Percentiles rank a stretch among this genome's conserved stretches.
Evolutionary conservation across 2,888 invertebrate species (phyloP).

Genomic region (Himalopsyche kuldschensis): DNA sequence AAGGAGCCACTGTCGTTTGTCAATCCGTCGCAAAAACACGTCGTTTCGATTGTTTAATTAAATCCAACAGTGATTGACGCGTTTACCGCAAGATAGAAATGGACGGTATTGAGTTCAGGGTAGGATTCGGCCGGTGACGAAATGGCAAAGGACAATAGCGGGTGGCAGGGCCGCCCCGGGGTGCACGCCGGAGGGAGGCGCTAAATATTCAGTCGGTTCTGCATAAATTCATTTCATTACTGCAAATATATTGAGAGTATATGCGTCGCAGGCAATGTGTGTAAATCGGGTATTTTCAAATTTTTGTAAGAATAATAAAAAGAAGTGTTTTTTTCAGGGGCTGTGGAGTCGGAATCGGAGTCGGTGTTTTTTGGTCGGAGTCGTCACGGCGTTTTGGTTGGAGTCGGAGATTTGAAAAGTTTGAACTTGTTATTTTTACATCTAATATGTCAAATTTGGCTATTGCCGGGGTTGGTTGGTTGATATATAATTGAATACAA

Average conservation of each 20-base stretch:
- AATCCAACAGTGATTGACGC: not conserved
- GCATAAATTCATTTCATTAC: constrained; percentile 36
- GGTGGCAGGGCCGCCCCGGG: not conserved
- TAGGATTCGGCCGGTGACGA: not conserved
- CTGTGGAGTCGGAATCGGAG: no score
- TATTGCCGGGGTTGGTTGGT: no score
- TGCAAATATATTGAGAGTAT: not conserved
- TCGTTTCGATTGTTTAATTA: not conserved
- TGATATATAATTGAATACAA: no score
- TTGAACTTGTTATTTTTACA: no score
- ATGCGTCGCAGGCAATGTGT: not conserved
- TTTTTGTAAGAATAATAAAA: no score
- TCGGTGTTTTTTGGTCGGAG: no score
- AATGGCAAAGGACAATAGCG: not conserved
- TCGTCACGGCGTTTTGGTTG: no score
- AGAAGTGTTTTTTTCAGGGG: no score
- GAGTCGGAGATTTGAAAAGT: no score
- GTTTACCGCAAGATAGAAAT: not conserved
- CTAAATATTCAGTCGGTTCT: constrained; percentile 33
- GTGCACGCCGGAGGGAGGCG: not conserved
- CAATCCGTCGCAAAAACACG: not conserved
- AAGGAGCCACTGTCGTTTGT: not conserved
- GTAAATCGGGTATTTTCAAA: not conserved
- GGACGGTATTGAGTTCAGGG: not conserved
- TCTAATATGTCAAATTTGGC: no score